These are phyloP conservation scores for Lonchura striata DNA, from an alignment of 2,113 vertebrate genomes.

Conservation along the genomic window DNA sequence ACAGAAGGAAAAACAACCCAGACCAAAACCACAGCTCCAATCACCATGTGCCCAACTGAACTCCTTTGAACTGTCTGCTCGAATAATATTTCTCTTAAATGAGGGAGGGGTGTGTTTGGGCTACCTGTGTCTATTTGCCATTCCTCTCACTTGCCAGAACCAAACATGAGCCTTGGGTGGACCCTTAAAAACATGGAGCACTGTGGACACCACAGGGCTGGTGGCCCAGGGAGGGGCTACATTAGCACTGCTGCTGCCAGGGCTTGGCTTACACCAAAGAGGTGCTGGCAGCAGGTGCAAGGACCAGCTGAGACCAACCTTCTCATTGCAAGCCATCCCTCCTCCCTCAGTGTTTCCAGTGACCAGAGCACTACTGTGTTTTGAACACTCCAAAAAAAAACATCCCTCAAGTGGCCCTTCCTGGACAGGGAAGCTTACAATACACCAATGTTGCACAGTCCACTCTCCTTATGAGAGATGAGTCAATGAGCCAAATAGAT, in stretches of 20 bases:
- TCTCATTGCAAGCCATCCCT: background rate
- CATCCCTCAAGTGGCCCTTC: background rate
- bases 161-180: background rate
- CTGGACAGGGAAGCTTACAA: background rate
- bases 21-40: background rate
- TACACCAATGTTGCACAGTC: background rate
- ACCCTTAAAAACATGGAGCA: background rate
- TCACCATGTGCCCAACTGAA: background rate
- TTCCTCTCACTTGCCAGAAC: background rate
- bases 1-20: background rate
- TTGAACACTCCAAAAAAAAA: background rate
- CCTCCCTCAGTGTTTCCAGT: background rate
- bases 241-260: background rate
- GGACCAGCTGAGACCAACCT: background rate
- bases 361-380: background rate
- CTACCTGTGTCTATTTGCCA: background rate
- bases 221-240: background rate
- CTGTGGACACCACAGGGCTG: fast-evolving
- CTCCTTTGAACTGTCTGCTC: background rate
- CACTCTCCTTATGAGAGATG: background rate
- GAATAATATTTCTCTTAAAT: background rate
- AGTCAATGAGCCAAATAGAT: background rate
- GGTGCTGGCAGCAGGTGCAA: background rate
- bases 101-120: background rate
- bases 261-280: background rate